Conservation (phyloP, 2,888 invertebrate species). For the Teinopalpus imperialis region DNA sequence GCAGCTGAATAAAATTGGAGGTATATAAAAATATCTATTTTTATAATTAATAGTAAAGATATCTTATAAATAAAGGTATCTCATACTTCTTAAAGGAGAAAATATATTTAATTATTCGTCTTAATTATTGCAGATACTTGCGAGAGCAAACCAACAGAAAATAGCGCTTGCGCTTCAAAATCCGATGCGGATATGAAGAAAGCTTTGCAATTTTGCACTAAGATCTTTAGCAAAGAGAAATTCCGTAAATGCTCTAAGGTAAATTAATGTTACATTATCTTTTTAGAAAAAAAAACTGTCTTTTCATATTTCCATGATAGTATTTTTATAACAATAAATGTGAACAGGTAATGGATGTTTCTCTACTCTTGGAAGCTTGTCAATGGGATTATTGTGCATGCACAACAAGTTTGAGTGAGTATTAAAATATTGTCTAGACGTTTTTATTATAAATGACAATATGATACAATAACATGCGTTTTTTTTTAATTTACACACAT, state of each 20-base stretch:
- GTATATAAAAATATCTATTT: no score
- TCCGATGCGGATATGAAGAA: slow-evolving; percentile 52
- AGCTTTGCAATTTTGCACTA: slow-evolving; percentile 84
- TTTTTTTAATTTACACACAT: no score
- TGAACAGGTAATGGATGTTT: slow-evolving; percentile 86
- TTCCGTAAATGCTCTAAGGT: slow-evolving; percentile 85
- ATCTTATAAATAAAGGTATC: no score
- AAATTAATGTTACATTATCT: slow-evolving; percentile 2
- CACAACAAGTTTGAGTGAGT: slow-evolving; percentile 67
- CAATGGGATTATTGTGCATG: slow-evolving; percentile 91
- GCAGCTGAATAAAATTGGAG: slow-evolving; percentile 80
- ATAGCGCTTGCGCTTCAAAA: slow-evolving; percentile 69
- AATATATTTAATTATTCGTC: no score
- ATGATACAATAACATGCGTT: no score
- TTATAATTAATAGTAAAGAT: no score
- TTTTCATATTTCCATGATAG: no score
- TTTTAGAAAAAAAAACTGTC: no score
- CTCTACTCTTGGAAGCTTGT: slow-evolving; percentile 86
- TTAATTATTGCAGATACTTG: slow-evolving; percentile 83
- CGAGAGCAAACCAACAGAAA: slow-evolving; percentile 72
- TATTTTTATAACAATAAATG: no score
- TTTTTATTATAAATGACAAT: no score
- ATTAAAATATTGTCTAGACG: no score
- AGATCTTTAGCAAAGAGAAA: slow-evolving; percentile 84
- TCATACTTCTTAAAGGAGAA: no score